Percentiles rank a stretch among this genome's conserved stretches.
phyloP scores from a whole-genome alignment of 2,797 vertebrate species.

The Stomatorhinus walkeri region DNA sequence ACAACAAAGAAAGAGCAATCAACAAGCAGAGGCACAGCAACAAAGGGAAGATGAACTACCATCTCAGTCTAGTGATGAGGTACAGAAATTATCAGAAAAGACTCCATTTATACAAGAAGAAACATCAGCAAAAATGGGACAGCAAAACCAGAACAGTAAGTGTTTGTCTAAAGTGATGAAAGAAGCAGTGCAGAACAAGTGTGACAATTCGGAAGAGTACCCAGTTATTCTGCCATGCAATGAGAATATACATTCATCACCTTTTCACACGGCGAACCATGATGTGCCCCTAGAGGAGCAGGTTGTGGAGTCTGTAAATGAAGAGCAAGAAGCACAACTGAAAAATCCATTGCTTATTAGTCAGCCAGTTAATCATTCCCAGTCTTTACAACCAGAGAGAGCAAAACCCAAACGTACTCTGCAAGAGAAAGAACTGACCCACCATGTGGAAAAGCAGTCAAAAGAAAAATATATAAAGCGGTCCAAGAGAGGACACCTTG shows the following conservation, averaged over 20 bases:
- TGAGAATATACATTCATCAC: background rate
- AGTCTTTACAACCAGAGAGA: background rate
- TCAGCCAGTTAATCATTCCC: background rate
- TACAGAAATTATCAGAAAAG: background rate
- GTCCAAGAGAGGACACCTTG: slow-evolving; percentile 51
- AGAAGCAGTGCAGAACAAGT: background rate
- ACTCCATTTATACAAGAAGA: background rate
- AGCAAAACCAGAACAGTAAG: background rate
- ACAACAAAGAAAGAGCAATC: background rate
- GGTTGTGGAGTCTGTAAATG: slow-evolving; percentile 49
- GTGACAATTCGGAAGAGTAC: slow-evolving; percentile 20
- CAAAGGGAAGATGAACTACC: background rate
- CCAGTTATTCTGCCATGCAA: background rate
- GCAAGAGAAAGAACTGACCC: background rate
- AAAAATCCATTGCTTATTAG: slow-evolving; percentile 4
- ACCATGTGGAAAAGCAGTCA: slow-evolving; percentile 16
- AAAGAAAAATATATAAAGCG: slow-evolving; percentile 46
- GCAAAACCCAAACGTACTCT: background rate
- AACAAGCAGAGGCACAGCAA: background rate
- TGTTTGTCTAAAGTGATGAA: background rate
- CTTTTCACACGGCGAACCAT: background rate
- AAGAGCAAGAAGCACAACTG: slow-evolving; percentile 34
- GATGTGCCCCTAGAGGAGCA: slow-evolving; percentile 15
- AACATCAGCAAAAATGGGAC: background rate
- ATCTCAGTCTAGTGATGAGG: background rate